phyloP scores from a whole-genome alignment of 2,888 invertebrate species.

The Drosophila neotestacea region DNA sequence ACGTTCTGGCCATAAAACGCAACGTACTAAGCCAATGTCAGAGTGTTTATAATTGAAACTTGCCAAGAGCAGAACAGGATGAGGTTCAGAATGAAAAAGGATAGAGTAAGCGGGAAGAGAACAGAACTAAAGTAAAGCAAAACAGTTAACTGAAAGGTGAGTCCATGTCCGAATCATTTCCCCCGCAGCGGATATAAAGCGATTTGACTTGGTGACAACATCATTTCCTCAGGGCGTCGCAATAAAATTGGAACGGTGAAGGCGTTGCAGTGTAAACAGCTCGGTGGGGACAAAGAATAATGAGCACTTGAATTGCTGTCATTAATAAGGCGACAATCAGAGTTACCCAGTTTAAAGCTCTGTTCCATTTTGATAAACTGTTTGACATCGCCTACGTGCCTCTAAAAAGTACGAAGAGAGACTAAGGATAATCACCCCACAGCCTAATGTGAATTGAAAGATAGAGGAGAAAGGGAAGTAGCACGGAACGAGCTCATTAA shows the following conservation, averaged over 20 bases:
- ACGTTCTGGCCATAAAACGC: conserved; percentile 58
- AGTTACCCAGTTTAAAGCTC: conserved; percentile 29
- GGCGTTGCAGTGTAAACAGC: conserved; percentile 23
- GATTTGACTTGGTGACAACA: conserved; percentile 71
- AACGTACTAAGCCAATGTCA: conserved; percentile 63
- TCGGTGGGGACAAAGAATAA: conserved; percentile 32
- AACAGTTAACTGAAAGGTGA: conserved; percentile 36
- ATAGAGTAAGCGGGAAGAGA: conserved; percentile 1
- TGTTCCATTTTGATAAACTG: conserved; percentile 33
- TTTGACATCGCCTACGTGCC: conserved; percentile 23
- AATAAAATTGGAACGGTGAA: neutral
- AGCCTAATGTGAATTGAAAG: neutral
- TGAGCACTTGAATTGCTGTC: conserved; percentile 47
- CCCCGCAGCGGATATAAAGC: conserved; percentile 60
- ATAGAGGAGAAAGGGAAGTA: neutral
- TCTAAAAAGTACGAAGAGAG: conserved; percentile 5
- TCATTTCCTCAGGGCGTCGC: conserved; percentile 57
- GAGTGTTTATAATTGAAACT: conserved; percentile 68
- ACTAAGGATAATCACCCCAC: conserved; percentile 9
- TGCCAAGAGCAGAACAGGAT: conserved; percentile 16
- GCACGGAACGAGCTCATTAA: conserved; percentile 36
- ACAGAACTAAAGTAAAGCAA: conserved; percentile 15
- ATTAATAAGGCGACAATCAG: conserved; percentile 51
- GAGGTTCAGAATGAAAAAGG: conserved; percentile 5
- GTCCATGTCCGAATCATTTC: conserved; percentile 45